Evolutionary conservation across 2,888 invertebrate genomes (phyloP).

Genomic region (Cheilosia vulpina): DNA sequence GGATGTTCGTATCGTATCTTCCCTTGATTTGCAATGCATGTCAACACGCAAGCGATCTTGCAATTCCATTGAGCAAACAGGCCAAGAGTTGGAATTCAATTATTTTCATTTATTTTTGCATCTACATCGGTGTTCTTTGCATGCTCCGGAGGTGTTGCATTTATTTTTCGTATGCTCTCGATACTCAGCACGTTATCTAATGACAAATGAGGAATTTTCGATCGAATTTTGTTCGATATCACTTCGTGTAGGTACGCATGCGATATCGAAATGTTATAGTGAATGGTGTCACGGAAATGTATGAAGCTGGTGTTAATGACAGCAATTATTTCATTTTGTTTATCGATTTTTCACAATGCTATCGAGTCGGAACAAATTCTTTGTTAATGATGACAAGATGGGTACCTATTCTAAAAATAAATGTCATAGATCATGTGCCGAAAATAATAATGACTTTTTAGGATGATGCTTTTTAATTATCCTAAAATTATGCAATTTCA

Average conservation of each 20-base stretch:
- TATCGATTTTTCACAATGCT: not conserved
- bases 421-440: not conserved
- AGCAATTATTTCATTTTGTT: not conserved
- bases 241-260: slow-evolving; percentile 6
- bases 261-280: not conserved
- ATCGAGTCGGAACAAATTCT: not conserved
- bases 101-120: slow-evolving; percentile 7
- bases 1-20: slow-evolving; percentile 11
- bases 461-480: slow-evolving; percentile 11
- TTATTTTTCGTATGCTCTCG: not conserved
- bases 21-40: slow-evolving; percentile 38
- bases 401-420: not conserved
- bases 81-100: not conserved
- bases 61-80: not conserved
- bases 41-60: slow-evolving; percentile 47
- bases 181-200: not conserved
- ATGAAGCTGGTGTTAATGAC: not conserved
- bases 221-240: slow-evolving; percentile 1
- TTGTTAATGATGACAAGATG: not conserved
- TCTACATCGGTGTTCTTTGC: not conserved
- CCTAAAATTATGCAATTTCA: slow-evolving; percentile 50
- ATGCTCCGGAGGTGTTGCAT: slow-evolving; percentile 1
- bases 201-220: not conserved
- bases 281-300: no score
- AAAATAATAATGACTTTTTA: not conserved